Conservation (phyloP, 2,113 vertebrate species). For the Aleadryas rufinucha region DNA sequence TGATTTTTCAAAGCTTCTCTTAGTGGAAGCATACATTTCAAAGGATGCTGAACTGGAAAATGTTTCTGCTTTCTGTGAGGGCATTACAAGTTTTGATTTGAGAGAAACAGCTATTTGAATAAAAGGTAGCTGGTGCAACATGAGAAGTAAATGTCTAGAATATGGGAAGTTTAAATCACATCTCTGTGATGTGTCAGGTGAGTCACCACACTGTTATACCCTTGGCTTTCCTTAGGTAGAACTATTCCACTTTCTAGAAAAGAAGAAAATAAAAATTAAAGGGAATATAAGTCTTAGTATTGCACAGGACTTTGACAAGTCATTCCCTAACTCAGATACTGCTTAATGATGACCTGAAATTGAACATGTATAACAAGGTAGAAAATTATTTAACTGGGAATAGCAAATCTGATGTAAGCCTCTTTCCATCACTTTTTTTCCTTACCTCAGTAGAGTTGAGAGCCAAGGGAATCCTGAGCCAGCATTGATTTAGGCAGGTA, state of each 20-base stretch:
- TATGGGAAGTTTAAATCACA: background rate
- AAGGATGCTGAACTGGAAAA: background rate
- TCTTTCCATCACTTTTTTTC: background rate
- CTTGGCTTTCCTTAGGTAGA: background rate
- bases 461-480: background rate
- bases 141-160: background rate
- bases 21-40: background rate
- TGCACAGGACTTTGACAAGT: background rate
- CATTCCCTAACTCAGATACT: background rate
- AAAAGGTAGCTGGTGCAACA: background rate
- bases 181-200: background rate
- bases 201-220: background rate
- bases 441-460: background rate
- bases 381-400: background rate
- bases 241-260: background rate
- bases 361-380: background rate
- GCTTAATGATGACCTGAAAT: background rate
- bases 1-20: background rate
- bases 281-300: background rate
- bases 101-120: background rate
- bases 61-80: background rate
- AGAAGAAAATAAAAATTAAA: background rate
- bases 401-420: background rate
- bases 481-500: background rate
- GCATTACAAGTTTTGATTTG: background rate